Percentiles rank a stretch among this genome's conserved stretches.
phyloP scores from a whole-genome alignment of 1,140 invertebrate species.

The Caenorhabditis latens region DNA sequence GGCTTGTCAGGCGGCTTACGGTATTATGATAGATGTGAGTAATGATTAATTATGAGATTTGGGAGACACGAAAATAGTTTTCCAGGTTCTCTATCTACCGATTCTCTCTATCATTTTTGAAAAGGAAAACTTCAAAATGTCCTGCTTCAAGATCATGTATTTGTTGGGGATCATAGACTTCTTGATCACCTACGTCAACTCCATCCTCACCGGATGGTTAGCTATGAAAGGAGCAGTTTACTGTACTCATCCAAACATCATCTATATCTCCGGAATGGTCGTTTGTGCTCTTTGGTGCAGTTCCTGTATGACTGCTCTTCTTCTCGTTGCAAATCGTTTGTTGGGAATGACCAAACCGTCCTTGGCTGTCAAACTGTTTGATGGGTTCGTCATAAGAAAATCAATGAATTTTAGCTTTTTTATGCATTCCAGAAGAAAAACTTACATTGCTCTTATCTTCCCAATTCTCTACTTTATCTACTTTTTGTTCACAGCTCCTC shows the following conservation, averaged over 20 bases:
- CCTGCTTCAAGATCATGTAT: slow-evolving; percentile 57
- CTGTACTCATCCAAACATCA: slow-evolving; percentile 53
- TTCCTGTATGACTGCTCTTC: slow-evolving; percentile 40
- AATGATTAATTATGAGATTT: background rate
- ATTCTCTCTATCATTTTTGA: slow-evolving; percentile 30
- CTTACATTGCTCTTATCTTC: background rate
- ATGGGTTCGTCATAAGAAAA: background rate
- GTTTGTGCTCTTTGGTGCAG: slow-evolving; percentile 19
- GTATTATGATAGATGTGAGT: slow-evolving; percentile 8
- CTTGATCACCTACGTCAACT: slow-evolving; percentile 33
- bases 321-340: slow-evolving; percentile 5
- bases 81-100: slow-evolving; percentile 8
- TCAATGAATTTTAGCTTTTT: background rate
- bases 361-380: background rate
- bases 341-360: slow-evolving; percentile 33
- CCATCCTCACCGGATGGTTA: slow-evolving; percentile 30
- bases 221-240: slow-evolving; percentile 49
- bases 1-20: slow-evolving; percentile 1
- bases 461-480: slow-evolving; percentile 36
- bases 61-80: no score
- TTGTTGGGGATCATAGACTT: slow-evolving; percentile 39
- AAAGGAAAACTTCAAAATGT: slow-evolving; percentile 35
- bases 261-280: slow-evolving; percentile 41
- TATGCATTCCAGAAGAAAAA: background rate
- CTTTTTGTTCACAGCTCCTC: slow-evolving; percentile 2